Evolutionary conservation across 1,140 invertebrate species (phyloP).

Genomic region (Nautilus pompilius): DNA sequence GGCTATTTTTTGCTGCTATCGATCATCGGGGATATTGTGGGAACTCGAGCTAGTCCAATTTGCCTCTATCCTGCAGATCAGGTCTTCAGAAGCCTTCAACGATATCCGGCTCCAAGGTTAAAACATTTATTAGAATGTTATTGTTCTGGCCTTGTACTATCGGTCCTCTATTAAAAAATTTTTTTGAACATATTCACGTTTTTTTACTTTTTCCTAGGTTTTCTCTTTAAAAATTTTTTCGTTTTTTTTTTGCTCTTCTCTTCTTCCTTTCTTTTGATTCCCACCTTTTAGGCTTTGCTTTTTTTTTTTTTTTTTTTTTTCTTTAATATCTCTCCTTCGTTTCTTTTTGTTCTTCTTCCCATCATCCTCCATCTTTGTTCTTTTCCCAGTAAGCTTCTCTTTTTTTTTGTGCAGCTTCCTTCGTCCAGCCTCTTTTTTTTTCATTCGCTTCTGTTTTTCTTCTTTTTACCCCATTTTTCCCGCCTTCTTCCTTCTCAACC

Average conservation of each 20-base stretch:
- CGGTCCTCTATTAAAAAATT: no score
- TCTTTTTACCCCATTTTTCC: not conserved
- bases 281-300: no score
- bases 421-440: not conserved
- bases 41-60: no score
- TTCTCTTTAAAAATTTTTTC: not conserved
- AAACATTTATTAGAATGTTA: no score
- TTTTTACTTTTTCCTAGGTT: not conserved
- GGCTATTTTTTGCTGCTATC: no score
- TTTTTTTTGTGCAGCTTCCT: no score
- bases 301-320: constrained; percentile 1
- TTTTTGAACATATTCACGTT: no score
- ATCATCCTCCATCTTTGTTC: not conserved
- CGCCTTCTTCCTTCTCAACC: not conserved
- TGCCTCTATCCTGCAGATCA: no score
- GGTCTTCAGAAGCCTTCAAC: no score
- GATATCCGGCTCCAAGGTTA: no score
- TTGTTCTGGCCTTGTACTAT: no score
- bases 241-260: not conserved
- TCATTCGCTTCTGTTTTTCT: not conserved
- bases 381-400: not conserved
- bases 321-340: constrained; percentile 6
- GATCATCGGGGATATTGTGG: no score
- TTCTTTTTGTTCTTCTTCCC: not conserved
- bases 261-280: not conserved